Evolutionary conservation across 2,888 invertebrate species (phyloP).

Genomic region (Leptinotarsa tumamoca): DNA sequence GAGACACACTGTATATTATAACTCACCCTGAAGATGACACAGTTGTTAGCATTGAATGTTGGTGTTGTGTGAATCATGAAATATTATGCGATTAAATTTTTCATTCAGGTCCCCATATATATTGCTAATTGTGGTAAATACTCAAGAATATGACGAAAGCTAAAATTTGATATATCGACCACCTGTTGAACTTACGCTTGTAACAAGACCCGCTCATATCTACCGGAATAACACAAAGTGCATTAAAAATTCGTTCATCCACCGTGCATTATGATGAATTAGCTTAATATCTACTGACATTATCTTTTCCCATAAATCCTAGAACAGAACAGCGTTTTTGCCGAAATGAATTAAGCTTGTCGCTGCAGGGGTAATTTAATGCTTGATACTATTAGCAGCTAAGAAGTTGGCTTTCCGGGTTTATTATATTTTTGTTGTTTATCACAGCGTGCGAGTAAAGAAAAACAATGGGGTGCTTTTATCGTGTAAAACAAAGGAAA

Average conservation of each 20-base stretch:
- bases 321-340: neutral
- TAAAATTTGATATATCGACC: conserved; percentile 6
- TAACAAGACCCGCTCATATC: conserved; percentile 10
- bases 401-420: conserved; percentile 8
- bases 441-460: conserved; percentile 1
- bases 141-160: neutral
- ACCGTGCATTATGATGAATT: conserved; percentile 15
- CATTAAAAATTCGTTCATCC: conserved; percentile 20
- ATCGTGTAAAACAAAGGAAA: conserved; percentile 4
- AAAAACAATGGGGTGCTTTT: neutral
- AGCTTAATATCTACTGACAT: conserved; percentile 13
- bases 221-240: conserved; percentile 20
- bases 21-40: too few relatives aligned
- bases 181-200: conserved; percentile 3
- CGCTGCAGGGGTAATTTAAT: conserved; percentile 8
- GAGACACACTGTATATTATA: too few relatives aligned
- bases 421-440: conserved; percentile 23
- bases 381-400: conserved; percentile 19
- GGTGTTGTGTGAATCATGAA: too few relatives aligned
- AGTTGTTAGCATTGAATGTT: too few relatives aligned
- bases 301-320: conserved; percentile 12
- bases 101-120: neutral
- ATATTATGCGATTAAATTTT: too few relatives aligned
- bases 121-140: neutral
- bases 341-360: conserved; percentile 16